A percentile compares a stretch with the other conserved stretches of the same genome.
phyloP scores from a whole-genome alignment of 2,888 invertebrate genomes.

The Tetrapedia diversipes region DNA sequence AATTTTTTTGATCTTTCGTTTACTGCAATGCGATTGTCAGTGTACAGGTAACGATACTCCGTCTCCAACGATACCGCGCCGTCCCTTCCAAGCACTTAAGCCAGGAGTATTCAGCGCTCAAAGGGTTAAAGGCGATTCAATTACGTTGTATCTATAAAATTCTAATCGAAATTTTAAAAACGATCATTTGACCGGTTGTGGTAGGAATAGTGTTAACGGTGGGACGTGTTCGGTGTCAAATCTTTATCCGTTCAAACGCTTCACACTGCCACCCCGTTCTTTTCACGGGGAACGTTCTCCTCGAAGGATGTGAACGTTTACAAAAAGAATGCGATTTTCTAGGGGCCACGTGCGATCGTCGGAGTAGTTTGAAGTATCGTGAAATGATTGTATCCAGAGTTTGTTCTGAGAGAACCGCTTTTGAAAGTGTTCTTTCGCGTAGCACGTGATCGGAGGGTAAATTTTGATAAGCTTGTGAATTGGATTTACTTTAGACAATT shows the following conservation, averaged over 20 bases:
- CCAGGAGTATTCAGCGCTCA: too few relatives aligned
- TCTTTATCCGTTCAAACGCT: background rate
- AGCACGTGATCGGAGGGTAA: background rate
- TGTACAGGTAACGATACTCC: too few relatives aligned
- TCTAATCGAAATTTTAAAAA: too few relatives aligned
- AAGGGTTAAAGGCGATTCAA: too few relatives aligned
- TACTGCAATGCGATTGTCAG: too few relatives aligned
- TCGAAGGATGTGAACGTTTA: too few relatives aligned
- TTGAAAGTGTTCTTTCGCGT: background rate
- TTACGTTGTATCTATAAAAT: too few relatives aligned
- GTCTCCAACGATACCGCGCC: too few relatives aligned
- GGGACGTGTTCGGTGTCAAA: background rate
- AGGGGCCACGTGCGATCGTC: background rate
- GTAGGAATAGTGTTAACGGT: too few relatives aligned
- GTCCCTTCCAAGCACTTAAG: too few relatives aligned
- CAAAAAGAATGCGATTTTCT: background rate
- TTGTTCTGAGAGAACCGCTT: background rate
- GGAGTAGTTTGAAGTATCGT: background rate
- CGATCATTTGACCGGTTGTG: too few relatives aligned
- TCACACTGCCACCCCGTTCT: background rate
- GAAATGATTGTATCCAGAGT: background rate
- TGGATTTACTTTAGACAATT: conserved; percentile 21
- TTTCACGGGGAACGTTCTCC: background rate
- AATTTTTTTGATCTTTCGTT: too few relatives aligned
- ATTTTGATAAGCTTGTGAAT: conserved; percentile 6